A percentile compares a stretch with the other conserved stretches of the same genome.
These are phyloP conservation scores for Myotis planiceps DNA, from an alignment of 2,797 vertebrate species.

Conservation along the genomic window DNA sequence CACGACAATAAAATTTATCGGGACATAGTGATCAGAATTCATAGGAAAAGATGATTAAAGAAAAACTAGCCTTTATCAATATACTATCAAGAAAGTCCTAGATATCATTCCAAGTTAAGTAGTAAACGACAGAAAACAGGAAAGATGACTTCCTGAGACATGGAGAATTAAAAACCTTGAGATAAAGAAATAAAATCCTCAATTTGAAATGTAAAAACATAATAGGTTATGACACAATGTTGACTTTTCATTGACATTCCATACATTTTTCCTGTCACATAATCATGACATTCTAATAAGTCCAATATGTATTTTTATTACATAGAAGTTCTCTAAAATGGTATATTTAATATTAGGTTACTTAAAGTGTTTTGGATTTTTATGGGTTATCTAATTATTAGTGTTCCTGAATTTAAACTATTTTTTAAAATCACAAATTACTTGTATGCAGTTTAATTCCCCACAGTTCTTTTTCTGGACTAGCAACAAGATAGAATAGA, in stretches of 20 bases:
- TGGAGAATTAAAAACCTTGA: neutral
- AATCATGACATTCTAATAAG: neutral
- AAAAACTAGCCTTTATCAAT: neutral
- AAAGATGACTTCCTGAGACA: neutral
- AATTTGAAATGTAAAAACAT: neutral
- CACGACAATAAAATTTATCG: slow-evolving; percentile 35
- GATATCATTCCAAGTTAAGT: slow-evolving; percentile 1
- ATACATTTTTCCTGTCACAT: neutral
- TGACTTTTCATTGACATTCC: neutral
- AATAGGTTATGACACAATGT: neutral
- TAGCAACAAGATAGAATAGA: neutral
- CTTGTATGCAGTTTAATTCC: neutral
- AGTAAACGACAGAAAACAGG: neutral
- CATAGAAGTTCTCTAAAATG: neutral
- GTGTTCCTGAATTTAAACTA: neutral
- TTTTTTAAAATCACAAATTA: neutral
- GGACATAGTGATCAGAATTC: neutral
- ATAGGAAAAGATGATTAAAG: slow-evolving; percentile 1
- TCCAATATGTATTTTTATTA: neutral
- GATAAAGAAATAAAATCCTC: neutral
- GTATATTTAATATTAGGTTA: neutral
- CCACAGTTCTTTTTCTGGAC: neutral
- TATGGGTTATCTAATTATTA: neutral
- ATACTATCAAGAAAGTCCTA: neutral
- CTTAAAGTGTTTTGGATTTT: neutral